Conservation (phyloP, 2,113 vertebrate genomes). For the Rhea pennata region DNA sequence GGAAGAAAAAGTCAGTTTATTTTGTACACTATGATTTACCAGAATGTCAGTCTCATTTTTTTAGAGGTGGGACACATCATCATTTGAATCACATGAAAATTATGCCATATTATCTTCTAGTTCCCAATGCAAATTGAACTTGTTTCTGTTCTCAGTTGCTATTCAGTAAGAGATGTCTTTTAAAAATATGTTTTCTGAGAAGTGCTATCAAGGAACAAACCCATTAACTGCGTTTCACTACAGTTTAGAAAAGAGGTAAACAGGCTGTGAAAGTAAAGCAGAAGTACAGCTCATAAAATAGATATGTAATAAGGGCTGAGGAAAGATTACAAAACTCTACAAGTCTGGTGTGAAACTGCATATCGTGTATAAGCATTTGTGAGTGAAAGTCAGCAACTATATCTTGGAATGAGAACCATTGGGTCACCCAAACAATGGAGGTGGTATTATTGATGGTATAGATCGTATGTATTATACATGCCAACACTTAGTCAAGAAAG, state of each 20-base stretch:
- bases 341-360: not conserved
- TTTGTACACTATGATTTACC: not conserved
- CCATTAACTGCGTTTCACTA: not conserved
- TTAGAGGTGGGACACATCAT: not conserved
- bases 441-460: not conserved
- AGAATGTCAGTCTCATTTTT: not conserved
- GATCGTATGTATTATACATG: not conserved
- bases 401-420: not conserved
- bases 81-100: not conserved
- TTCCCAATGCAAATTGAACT: not conserved
- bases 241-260: not conserved
- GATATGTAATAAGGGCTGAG: not conserved
- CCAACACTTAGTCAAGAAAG: not conserved
- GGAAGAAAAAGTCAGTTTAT: not conserved
- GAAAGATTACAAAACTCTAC: not conserved
- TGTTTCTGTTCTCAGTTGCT: constrained; percentile 7
- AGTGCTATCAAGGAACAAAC: not conserved
- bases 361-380: not conserved
- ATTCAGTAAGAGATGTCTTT: not conserved
- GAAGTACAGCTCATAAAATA: not conserved
- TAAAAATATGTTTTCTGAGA: constrained; percentile 7
- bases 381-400: not conserved
- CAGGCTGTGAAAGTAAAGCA: not conserved
- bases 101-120: not conserved
- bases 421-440: not conserved